Conservation (phyloP, 2,888 invertebrate species). For the Tetragonisca angustula region DNA sequence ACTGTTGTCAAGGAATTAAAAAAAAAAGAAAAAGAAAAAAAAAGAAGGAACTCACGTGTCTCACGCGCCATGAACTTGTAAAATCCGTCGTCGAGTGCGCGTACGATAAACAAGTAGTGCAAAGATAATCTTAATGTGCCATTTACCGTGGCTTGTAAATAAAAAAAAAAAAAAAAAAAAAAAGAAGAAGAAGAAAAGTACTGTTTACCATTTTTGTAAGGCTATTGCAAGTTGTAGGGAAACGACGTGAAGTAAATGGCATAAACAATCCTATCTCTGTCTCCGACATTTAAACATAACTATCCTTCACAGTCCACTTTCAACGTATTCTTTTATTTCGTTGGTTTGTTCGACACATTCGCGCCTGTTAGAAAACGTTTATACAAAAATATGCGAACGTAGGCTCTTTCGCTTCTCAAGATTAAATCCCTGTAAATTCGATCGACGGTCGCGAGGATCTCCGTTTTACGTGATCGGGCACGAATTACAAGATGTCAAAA, state of each 20-base stretch:
- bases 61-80: slow-evolving; percentile 30
- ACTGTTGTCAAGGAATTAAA: slow-evolving; percentile 1
- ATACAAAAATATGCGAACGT: neutral
- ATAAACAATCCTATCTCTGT: slow-evolving; percentile 41
- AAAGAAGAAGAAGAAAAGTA: slow-evolving; percentile 59
- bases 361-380: neutral
- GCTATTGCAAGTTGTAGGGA: slow-evolving; percentile 48
- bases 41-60: neutral
- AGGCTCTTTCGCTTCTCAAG: neutral
- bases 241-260: slow-evolving; percentile 60
- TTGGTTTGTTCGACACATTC: neutral
- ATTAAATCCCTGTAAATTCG: neutral
- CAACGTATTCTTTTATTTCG: neutral
- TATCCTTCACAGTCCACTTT: slow-evolving; percentile 6
- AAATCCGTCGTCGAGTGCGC: slow-evolving; percentile 36
- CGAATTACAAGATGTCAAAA: slow-evolving; percentile 31
- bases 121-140: slow-evolving; percentile 83
- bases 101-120: slow-evolving; percentile 75
- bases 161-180: slow-evolving; percentile 8
- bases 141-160: slow-evolving; percentile 83
- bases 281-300: slow-evolving; percentile 4
- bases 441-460: slow-evolving; percentile 5
- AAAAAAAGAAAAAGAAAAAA: neutral
- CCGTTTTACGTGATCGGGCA: slow-evolving; percentile 13
- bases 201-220: slow-evolving; percentile 54